These are phyloP conservation scores for Drosophila colorata DNA, from an alignment of 2,888 invertebrate genomes.

Conservation along the genomic window DNA sequence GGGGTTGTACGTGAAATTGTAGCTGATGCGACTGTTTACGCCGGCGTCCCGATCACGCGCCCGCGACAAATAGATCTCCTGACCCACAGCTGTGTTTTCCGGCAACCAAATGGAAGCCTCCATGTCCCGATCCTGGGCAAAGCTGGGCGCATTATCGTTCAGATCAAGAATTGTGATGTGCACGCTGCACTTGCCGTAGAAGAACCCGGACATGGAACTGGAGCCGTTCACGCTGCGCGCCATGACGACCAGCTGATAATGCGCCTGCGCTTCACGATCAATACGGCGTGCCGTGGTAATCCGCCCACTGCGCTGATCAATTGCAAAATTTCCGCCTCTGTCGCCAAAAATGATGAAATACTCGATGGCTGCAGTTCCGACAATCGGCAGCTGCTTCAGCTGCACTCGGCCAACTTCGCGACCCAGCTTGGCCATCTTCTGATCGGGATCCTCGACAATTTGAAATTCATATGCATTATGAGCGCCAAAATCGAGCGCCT, in stretches of 20 bases:
- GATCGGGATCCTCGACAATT: constrained; percentile 92
- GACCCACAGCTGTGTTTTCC: constrained; percentile 97
- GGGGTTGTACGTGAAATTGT: constrained; percentile 92
- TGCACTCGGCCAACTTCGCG: constrained; percentile 92
- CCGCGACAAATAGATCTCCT: constrained; percentile 94
- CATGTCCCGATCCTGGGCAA: constrained; percentile 90
- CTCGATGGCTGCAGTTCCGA: constrained; percentile 84
- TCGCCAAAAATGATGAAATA: constrained; percentile 86
- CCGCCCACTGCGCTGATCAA: constrained; percentile 91
- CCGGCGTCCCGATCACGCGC: constrained; percentile 95
- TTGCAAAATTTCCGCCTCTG: constrained; percentile 90
- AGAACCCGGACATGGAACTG: constrained; percentile 86
- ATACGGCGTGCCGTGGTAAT: constrained; percentile 92
- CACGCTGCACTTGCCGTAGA: constrained; percentile 92
- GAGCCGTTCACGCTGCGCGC: constrained; percentile 87
- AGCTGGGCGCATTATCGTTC: constrained; percentile 96
- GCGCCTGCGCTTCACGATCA: constrained; percentile 92
- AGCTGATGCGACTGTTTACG: constrained; percentile 94
- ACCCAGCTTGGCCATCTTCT: constrained; percentile 87
- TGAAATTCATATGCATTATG: constrained; percentile 93
- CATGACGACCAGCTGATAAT: constrained; percentile 92
- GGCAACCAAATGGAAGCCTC: constrained; percentile 89
- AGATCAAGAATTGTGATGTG: constrained; percentile 93
- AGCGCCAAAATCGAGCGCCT: constrained; percentile 91
- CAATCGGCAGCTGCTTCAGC: constrained; percentile 83